phyloP scores from a whole-genome alignment of 2,888 invertebrate genomes.

The Cremastinae sp. region DNA sequence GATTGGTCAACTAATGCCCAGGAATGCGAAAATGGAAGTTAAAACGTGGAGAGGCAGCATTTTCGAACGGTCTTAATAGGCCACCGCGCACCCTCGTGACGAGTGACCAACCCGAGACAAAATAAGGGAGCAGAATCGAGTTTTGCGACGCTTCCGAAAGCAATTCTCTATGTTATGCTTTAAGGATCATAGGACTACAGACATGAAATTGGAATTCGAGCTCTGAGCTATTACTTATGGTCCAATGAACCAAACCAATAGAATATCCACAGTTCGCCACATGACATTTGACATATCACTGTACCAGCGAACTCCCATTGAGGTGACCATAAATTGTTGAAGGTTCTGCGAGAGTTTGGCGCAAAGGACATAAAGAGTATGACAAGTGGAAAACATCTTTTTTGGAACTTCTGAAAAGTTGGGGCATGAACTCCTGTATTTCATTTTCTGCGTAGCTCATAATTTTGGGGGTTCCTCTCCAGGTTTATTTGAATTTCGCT shows the following conservation, averaged over 20 bases:
- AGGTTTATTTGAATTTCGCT: no score
- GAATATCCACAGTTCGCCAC: constrained; percentile 38
- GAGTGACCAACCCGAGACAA: constrained; percentile 49
- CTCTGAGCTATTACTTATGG: constrained; percentile 54
- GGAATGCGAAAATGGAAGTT: constrained; percentile 23
- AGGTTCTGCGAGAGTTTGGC: no score
- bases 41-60: constrained; percentile 29
- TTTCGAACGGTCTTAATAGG: constrained; percentile 50
- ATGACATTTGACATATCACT: constrained; percentile 3
- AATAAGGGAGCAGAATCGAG: constrained; percentile 52
- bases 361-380: neutral
- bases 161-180: neutral
- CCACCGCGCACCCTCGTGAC: constrained; percentile 34
- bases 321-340: no score
- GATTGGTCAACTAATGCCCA: constrained; percentile 35
- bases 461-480: no score
- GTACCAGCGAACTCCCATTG: constrained; percentile 1
- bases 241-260: constrained; percentile 47
- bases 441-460: no score
- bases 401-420: neutral
- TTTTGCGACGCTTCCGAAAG: constrained; percentile 28
- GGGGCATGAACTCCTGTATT: no score
- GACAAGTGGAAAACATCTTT: constrained; percentile 19
- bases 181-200: neutral
- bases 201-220: constrained; percentile 45